Evolutionary conservation across 2,888 invertebrate species (phyloP).

Genomic region (Metopia argyrocephala): DNA sequence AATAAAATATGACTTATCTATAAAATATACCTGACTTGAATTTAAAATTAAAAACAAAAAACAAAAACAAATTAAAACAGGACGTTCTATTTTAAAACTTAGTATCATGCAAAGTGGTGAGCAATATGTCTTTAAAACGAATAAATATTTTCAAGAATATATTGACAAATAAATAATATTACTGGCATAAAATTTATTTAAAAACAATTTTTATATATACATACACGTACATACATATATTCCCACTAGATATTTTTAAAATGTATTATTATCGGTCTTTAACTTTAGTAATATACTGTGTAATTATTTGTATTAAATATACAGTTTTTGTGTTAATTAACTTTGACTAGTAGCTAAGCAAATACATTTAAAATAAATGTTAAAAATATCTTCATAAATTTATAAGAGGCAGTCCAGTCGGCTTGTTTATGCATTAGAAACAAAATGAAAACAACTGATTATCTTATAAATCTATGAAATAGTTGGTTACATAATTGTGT

Average conservation of each 20-base stretch:
- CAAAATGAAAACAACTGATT: neutral
- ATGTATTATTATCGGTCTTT: neutral
- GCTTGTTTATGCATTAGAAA: neutral
- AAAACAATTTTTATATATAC: too few relatives aligned
- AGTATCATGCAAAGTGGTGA: too few relatives aligned
- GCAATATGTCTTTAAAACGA: too few relatives aligned
- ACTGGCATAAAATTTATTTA: neutral
- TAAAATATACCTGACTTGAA: conserved; percentile 9
- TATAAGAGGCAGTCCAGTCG: neutral
- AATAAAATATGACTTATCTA: neutral
- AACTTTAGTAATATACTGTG: neutral
- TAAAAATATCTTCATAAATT: neutral
- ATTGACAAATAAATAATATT: too few relatives aligned
- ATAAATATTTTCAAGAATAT: too few relatives aligned
- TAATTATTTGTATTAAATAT: neutral
- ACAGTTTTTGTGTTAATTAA: neutral
- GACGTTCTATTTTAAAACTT: neutral
- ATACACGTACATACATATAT: too few relatives aligned
- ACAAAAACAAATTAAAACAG: neutral
- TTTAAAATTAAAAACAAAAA: neutral
- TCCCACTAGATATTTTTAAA: too few relatives aligned
- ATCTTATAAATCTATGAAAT: neutral
- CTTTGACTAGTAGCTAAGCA: too few relatives aligned
- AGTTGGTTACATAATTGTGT: neutral
- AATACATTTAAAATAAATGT: too few relatives aligned